Base-by-base conservation (phyloP, 2,797 vertebrate genomes). In the Hirundo rustica region DNA sequence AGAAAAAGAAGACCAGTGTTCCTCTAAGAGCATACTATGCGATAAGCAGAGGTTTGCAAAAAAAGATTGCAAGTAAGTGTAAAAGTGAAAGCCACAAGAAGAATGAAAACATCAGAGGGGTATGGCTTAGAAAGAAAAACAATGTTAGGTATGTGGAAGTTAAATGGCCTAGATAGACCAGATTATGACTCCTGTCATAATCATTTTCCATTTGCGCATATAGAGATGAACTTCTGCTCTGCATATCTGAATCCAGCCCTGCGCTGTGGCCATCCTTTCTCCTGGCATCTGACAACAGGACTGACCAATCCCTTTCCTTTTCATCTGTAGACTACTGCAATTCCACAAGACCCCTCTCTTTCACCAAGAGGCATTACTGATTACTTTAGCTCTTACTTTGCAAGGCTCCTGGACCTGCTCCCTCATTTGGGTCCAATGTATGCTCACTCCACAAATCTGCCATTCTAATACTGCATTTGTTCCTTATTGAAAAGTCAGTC, bases 221-320 rank as follows among this genome's bases (percentile, higher is more conserved):
- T 0, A 22, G 21, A 77, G 30, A 53, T 48, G 26, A 89, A 60
- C 11, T 61, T 65, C 34, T 79, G n/a, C 60, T 62, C 15, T 26
- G 57, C 7, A 5, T 13, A 50, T 50, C 21, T 80, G 61, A 80
- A 61, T 36, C 26, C 36, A 48, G 51, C 29, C 34, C 16, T 12
- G 29, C 0, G 0, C 19, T 67, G 30, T 27, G 5, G 29, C 38
- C 0, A 0, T 20, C 73, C 71, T 40, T 21, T 81, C 55, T 78
- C 30, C n/a, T 4, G 1, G 7, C 3, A 3, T 36, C 18, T 34
- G 20, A 60, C 22, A 50, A 42, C 1, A 8, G 32, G 29, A 42
- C 7, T 2, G 1, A 71, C 26, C 40, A 14, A 36, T 3, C 7
- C 38, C n/a, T 29, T 44, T 40, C 23, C 54, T 78, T 66, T 21